Percentiles rank a stretch among this genome's conserved stretches.
These are phyloP conservation scores for Zalophus californianus DNA, from an alignment of 2,797 vertebrate species.

Conservation along the genomic window DNA sequence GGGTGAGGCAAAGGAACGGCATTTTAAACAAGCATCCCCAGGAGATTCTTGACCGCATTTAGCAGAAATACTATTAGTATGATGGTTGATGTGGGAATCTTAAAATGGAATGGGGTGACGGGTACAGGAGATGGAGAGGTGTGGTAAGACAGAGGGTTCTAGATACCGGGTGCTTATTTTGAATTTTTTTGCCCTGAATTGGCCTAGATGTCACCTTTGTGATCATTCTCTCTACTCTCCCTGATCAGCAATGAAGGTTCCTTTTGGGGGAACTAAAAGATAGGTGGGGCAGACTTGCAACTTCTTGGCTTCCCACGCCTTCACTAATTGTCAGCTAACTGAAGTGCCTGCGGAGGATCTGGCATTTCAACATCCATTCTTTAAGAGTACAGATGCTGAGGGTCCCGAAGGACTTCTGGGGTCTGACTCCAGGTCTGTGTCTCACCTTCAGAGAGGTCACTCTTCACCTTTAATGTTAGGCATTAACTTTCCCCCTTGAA, in stretches of 20 bases:
- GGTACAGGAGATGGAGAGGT: not conserved
- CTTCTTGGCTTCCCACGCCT: not conserved
- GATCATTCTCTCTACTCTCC: not conserved
- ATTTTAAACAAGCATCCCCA: not conserved
- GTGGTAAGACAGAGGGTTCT: not conserved
- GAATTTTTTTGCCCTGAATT: not conserved
- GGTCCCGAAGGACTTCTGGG: not conserved
- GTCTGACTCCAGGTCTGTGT: fast-evolving
- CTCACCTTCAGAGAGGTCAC: not conserved
- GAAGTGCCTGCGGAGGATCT: not conserved
- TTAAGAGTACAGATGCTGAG: not conserved
- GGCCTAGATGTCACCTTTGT: not conserved
- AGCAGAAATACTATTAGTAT: not conserved
- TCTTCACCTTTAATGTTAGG: not conserved
- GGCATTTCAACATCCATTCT: not conserved
- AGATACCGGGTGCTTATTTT: not conserved
- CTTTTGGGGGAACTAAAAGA: not conserved
- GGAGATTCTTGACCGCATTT: not conserved
- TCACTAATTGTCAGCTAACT: not conserved
- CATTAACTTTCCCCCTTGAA: not conserved
- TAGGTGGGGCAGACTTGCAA: not conserved
- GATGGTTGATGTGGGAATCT: not conserved
- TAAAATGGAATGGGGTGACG: not conserved
- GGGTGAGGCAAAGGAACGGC: not conserved
- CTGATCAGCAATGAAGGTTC: not conserved